These are phyloP conservation scores for Macaria notata DNA, from an alignment of 2,888 invertebrate species.

Conservation along the genomic window DNA sequence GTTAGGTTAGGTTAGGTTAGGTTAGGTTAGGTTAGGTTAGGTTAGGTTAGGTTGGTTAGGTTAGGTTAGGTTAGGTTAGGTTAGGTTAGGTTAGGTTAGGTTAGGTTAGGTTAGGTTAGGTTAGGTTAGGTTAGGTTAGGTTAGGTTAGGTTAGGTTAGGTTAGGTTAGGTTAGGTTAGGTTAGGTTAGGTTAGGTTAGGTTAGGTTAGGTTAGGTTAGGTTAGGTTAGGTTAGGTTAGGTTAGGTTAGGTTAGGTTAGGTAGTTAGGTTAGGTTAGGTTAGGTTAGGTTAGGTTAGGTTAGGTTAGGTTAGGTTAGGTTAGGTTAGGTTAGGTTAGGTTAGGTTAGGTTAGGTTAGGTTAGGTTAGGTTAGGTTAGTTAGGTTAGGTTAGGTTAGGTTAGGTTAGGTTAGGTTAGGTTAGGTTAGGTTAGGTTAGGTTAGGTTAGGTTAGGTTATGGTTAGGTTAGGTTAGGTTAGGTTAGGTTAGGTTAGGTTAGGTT, in stretches of 20 bases:
- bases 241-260: slow-evolving; percentile 31
- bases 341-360: slow-evolving; percentile 30
- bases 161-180: slow-evolving; percentile 28
- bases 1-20: slow-evolving; percentile 27
- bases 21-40: slow-evolving; percentile 30
- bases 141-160: slow-evolving; percentile 28
- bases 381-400: slow-evolving; percentile 28
- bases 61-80: slow-evolving; percentile 29
- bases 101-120: slow-evolving; percentile 28
- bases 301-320: slow-evolving; percentile 33
- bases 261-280: slow-evolving; percentile 32
- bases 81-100: slow-evolving; percentile 29
- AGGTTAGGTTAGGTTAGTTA: slow-evolving; percentile 26
- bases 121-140: slow-evolving; percentile 26
- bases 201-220: slow-evolving; percentile 32
- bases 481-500: slow-evolving; percentile 37
- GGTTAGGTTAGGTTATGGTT: slow-evolving; percentile 24
- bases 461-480: slow-evolving; percentile 27
- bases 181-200: slow-evolving; percentile 31
- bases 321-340: slow-evolving; percentile 35
- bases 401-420: slow-evolving; percentile 24
- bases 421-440: slow-evolving; percentile 23
- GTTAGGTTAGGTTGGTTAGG: slow-evolving; percentile 28
- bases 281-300: slow-evolving; percentile 31
- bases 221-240: slow-evolving; percentile 31